Percentiles rank a stretch among this genome's conserved stretches.
These are phyloP conservation scores for Hydra vulgaris DNA, from an alignment of 30 jellyfish, hydroid and myxozoan genomes.

Conservation along the genomic window DNA sequence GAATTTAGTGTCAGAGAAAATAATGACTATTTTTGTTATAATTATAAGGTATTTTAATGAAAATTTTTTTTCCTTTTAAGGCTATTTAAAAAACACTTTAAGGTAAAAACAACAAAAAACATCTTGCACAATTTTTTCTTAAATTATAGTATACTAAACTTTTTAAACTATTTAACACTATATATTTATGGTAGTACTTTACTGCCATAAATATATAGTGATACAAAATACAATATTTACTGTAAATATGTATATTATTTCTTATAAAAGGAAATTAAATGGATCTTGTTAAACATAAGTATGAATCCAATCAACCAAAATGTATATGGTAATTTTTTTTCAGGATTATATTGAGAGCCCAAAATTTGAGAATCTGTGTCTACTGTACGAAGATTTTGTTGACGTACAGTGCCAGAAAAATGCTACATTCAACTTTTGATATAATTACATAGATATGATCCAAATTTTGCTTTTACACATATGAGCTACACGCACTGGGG, in stretches of 20 bases:
- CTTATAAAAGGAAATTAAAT: neutral
- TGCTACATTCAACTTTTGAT: slow-evolving; percentile 19
- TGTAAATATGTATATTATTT: neutral
- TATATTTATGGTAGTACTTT: no score
- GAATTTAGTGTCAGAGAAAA: no score
- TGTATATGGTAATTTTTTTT: neutral
- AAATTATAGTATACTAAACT: neutral
- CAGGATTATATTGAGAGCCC: slow-evolving; percentile 4
- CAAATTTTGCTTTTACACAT: slow-evolving; percentile 13
- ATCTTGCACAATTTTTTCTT: no score
- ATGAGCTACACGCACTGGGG: slow-evolving; percentile 20
- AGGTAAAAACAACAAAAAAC: no score
- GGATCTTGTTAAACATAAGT: neutral
- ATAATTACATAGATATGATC: slow-evolving; percentile 14
- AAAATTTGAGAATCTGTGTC: neutral
- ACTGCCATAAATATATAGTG: no score
- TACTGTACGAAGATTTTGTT: no score
- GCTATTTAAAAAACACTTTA: no score
- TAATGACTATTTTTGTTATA: no score
- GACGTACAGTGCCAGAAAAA: neutral
- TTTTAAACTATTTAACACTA: no score
- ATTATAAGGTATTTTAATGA: no score
- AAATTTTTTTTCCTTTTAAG: no score
- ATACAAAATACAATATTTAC: no score
- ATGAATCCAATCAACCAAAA: neutral